Evolutionary conservation across 2,113 vertebrate genomes (phyloP).

Genomic region (Hippocampus abdominalis): DNA sequence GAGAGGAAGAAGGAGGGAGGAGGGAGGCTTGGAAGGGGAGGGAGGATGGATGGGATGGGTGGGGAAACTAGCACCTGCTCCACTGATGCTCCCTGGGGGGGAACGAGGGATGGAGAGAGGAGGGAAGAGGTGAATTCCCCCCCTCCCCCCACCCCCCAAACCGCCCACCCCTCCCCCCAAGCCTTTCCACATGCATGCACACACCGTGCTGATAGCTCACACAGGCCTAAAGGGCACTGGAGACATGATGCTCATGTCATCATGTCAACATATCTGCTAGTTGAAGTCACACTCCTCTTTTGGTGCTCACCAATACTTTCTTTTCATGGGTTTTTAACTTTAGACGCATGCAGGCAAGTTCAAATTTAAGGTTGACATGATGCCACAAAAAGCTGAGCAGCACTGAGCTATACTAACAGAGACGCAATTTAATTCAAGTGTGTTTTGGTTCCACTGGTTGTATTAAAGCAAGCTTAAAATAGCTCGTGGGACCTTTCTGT

Average conservation of each 20-base stretch:
- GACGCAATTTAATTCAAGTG: too few relatives aligned
- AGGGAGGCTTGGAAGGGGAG: conserved; percentile 4
- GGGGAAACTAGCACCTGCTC: conserved; percentile 63
- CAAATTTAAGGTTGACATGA: too few relatives aligned
- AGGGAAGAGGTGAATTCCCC: conserved; percentile 54
- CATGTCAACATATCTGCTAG: background rate
- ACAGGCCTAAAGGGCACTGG: background rate
- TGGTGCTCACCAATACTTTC: background rate
- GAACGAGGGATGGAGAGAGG: conserved; percentile 46
- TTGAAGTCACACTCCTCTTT: background rate
- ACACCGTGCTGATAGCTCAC: conserved; percentile 52
- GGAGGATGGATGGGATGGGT: conserved; percentile 12
- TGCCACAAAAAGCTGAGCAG: too few relatives aligned
- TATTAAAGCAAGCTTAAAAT: too few relatives aligned
- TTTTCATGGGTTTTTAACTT: background rate
- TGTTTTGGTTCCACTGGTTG: too few relatives aligned
- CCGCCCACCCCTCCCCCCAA: conserved; percentile 7
- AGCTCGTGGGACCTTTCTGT: too few relatives aligned
- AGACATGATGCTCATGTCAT: background rate
- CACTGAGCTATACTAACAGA: too few relatives aligned
- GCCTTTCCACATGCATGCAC: conserved; percentile 16
- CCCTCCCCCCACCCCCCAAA: conserved; percentile 14
- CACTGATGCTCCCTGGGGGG: conserved; percentile 56
- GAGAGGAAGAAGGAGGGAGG: conserved; percentile 17
- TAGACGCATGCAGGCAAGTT: background rate